phyloP scores from a whole-genome alignment of 2,113 vertebrate species.

The Triplophysa siluroides region DNA sequence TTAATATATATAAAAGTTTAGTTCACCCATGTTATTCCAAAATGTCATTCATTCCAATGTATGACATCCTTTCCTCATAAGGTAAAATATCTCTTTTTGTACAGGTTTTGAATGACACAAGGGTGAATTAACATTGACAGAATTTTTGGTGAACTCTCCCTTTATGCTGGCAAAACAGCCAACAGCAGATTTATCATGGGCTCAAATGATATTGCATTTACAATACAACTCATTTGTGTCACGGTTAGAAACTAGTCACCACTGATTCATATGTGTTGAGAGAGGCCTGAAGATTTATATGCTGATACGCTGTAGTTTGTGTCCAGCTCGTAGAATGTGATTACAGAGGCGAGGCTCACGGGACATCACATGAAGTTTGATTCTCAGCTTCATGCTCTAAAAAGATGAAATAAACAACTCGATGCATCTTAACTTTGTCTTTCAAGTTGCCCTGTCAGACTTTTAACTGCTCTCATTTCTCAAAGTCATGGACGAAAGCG shows the following conservation, averaged over 20 bases:
- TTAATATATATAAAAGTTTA: too few species aligned
- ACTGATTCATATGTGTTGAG: neutral
- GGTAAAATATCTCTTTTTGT: too few species aligned
- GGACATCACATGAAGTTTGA: neutral
- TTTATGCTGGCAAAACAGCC: too few species aligned
- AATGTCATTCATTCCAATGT: too few species aligned
- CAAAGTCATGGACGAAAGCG: conserved; percentile 27
- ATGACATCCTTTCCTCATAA: too few species aligned
- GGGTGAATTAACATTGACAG: too few species aligned
- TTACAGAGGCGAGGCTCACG: neutral
- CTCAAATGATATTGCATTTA: too few species aligned
- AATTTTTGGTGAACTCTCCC: too few species aligned
- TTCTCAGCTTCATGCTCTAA: neutral
- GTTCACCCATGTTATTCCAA: too few species aligned
- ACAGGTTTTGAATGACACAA: too few species aligned
- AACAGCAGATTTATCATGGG: too few species aligned
- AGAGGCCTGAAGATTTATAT: neutral
- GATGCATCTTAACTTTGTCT: conserved; percentile 34
- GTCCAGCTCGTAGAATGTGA: neutral
- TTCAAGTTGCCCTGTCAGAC: neutral
- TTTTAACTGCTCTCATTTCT: conserved; percentile 40
- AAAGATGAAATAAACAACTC: conserved; percentile 8
- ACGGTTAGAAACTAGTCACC: too few species aligned
- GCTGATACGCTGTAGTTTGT: neutral
- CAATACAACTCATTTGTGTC: neutral